phyloP scores from a whole-genome alignment of 2,113 vertebrate species.

The Grallaria varia region DNA sequence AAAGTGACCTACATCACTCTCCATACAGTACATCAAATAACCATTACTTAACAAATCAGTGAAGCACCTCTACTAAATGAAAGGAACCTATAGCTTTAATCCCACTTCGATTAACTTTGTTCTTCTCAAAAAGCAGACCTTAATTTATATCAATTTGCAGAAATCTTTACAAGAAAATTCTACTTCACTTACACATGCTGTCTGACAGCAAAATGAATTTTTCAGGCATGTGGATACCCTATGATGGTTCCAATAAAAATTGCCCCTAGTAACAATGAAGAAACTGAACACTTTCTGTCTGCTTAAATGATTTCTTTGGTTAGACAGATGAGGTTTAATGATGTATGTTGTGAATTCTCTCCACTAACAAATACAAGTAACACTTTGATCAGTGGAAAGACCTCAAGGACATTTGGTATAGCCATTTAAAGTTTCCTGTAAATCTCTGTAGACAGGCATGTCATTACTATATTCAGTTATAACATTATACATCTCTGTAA shows the following conservation, averaged over 20 bases:
- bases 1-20: conserved; percentile 71
- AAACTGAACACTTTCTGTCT: conserved; percentile 64
- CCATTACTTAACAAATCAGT: conserved; percentile 76
- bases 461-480: neutral
- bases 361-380: conserved; percentile 60
- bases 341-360: conserved; percentile 72
- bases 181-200: conserved; percentile 69
- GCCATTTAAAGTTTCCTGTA: conserved; percentile 2
- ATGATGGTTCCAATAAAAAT: conserved; percentile 78
- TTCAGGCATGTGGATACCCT: conserved; percentile 59
- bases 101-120: conserved; percentile 82
- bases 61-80: conserved; percentile 74
- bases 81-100: conserved; percentile 74
- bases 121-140: conserved; percentile 79
- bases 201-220: conserved; percentile 74
- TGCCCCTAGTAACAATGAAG: conserved; percentile 63
- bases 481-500: neutral
- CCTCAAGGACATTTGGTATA: conserved; percentile 77
- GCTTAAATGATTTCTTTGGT: conserved; percentile 70
- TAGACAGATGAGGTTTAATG: conserved; percentile 75
- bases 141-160: conserved; percentile 89
- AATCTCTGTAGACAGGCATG: neutral
- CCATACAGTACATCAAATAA: conserved; percentile 68
- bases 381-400: conserved; percentile 66
- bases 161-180: conserved; percentile 73